Evolutionary conservation across 1,140 invertebrate genomes (phyloP).

Genomic region (Drosophila oshimai): DNA sequence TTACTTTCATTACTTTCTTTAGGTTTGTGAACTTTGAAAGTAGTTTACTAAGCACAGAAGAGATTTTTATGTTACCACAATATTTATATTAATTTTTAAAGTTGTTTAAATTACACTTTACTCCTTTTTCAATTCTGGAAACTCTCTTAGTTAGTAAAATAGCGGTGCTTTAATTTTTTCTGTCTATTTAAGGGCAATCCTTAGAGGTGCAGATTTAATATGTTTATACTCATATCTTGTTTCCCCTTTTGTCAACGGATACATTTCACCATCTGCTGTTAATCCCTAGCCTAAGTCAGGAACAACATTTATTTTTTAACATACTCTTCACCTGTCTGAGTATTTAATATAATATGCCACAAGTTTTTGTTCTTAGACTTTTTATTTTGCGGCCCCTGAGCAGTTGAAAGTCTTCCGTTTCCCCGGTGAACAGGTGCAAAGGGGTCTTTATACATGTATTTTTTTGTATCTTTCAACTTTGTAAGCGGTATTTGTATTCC

Average conservation of each 20-base stretch:
- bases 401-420: conserved; percentile 44
- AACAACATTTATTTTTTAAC: background rate
- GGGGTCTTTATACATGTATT: background rate
- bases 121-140: too few relatives aligned
- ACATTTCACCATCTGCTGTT: background rate
- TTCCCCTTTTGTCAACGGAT: background rate
- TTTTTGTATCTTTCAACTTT: background rate
- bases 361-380: conserved; percentile 5
- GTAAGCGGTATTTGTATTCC: conserved; percentile 61
- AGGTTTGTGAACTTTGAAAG: background rate
- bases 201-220: background rate
- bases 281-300: background rate
- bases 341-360: conserved; percentile 13
- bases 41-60: too few relatives aligned
- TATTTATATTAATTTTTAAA: too few relatives aligned
- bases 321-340: background rate
- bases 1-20: background rate
- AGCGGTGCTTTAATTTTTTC: too few relatives aligned
- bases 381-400: background rate
- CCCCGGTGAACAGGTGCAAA: conserved; percentile 4
- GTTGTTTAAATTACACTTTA: too few relatives aligned
- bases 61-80: too few relatives aligned
- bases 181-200: background rate
- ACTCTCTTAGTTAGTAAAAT: too few relatives aligned
- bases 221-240: background rate